phyloP scores from a whole-genome alignment of 2,113 vertebrate genomes.

The Oryzias celebensis region DNA sequence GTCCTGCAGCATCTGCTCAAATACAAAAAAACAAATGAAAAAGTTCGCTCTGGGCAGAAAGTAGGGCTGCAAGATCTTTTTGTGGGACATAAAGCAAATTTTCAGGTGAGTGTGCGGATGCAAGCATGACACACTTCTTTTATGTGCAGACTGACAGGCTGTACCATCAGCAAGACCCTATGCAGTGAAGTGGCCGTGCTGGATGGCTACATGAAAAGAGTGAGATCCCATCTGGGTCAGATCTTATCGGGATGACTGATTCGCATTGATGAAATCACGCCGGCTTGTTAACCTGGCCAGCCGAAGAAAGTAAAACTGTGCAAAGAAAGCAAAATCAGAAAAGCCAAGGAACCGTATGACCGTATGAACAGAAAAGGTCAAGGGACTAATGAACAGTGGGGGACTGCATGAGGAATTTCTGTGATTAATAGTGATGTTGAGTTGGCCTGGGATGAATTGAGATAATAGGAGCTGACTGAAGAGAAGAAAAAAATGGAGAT shows the following conservation, averaged over 20 bases:
- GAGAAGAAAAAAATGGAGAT: constrained; percentile 26
- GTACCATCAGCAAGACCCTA: constrained; percentile 36
- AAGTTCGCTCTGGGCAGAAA: constrained; percentile 39
- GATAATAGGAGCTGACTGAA: constrained; percentile 64
- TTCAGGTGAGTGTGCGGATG: constrained; percentile 18
- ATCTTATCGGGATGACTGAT: constrained; percentile 66
- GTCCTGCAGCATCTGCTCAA: constrained; percentile 50
- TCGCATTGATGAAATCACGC: constrained; percentile 69
- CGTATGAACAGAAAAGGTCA: constrained; percentile 57
- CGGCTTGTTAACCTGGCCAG: constrained; percentile 57
- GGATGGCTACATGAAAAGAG: constrained; percentile 57
- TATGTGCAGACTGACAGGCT: constrained; percentile 42
- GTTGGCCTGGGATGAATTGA: constrained; percentile 63
- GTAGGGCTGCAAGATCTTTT: constrained; percentile 29
- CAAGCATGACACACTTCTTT: constrained; percentile 52
- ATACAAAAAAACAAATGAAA: constrained; percentile 37
- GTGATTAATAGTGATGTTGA: constrained; percentile 71
- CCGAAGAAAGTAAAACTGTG: constrained; percentile 36
- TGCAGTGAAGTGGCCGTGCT: constrained; percentile 39
- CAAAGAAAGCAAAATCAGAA: constrained; percentile 46
- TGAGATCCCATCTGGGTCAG: constrained; percentile 70
- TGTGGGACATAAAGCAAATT: constrained; percentile 25
- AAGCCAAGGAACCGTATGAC: constrained; percentile 39
- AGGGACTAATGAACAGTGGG: constrained; percentile 54
- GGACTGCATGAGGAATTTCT: constrained; percentile 54